phyloP scores from a whole-genome alignment of 2,113 vertebrate genomes.

The Phyllopteryx taeniolatus region DNA sequence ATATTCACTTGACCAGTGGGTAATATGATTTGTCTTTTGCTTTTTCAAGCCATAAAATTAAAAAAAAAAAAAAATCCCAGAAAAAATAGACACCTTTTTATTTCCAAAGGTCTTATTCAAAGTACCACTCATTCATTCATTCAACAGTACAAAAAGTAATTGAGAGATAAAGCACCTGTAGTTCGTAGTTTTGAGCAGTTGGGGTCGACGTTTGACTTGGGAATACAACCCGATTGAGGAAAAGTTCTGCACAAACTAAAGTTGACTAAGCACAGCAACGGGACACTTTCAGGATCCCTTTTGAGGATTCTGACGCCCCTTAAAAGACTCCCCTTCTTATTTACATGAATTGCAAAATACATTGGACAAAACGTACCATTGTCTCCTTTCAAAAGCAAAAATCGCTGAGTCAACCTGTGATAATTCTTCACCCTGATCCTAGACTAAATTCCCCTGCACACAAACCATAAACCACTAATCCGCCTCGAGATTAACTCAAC shows the following conservation, averaged over 20 bases:
- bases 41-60: too few relatives aligned
- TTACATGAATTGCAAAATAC: constrained; percentile 7
- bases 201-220: not conserved
- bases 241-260: not conserved
- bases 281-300: not conserved
- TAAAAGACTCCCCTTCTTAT: not conserved
- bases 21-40: too few relatives aligned
- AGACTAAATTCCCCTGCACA: constrained; percentile 2
- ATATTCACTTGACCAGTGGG: too few relatives aligned
- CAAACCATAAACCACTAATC: not conserved
- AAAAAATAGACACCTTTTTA: constrained; percentile 58
- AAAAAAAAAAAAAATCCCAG: constrained; percentile 24
- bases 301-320: not conserved
- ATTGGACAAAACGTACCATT: constrained; percentile 8
- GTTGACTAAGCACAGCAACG: not conserved
- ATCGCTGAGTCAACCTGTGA: constrained; percentile 22
- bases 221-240: not conserved
- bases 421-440: constrained; percentile 25
- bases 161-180: constrained; percentile 15
- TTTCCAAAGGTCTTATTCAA: constrained; percentile 46
- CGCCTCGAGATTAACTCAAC: constrained; percentile 55
- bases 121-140: constrained; percentile 39
- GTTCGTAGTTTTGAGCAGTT: constrained; percentile 9
- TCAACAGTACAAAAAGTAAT: constrained; percentile 15
- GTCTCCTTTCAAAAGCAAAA: constrained; percentile 1